Evolutionary conservation across 2,888 invertebrate genomes (phyloP).

Genomic region (Apomyelois bistriatella): DNA sequence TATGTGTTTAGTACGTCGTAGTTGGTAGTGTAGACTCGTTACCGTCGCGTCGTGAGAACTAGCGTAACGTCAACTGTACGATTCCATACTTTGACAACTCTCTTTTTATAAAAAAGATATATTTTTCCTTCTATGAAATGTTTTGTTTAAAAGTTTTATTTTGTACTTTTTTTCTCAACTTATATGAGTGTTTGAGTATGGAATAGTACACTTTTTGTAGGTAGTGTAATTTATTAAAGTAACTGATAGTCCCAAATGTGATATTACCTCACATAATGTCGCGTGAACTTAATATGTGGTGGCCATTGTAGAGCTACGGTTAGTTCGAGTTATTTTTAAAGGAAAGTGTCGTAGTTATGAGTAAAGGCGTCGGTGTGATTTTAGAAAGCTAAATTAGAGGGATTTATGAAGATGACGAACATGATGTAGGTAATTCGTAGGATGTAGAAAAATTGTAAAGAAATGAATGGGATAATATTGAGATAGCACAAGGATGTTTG

Average conservation of each 20-base stretch:
- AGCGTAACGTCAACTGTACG: constrained; percentile 21
- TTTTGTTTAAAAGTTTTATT: not conserved
- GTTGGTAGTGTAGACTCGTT: constrained; percentile 31
- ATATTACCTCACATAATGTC: constrained; percentile 55
- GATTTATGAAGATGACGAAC: constrained; percentile 12
- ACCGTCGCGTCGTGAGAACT: not conserved
- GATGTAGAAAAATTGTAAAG: constrained; percentile 26
- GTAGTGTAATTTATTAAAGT: constrained; percentile 56
- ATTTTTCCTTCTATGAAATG: constrained; percentile 3
- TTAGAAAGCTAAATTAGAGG: constrained; percentile 6
- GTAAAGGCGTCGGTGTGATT: constrained; percentile 6
- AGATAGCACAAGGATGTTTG: constrained; percentile 37
- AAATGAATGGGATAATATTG: constrained; percentile 25
- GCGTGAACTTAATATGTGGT: constrained; percentile 27
- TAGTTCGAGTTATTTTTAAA: constrained; percentile 14
- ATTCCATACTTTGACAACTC: constrained; percentile 16
- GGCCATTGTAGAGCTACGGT: constrained; percentile 18
- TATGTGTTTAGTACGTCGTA: constrained; percentile 26
- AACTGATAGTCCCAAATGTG: constrained; percentile 51
- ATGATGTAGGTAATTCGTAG: constrained; percentile 16
- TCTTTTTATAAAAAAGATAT: not conserved
- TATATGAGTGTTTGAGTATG: constrained; percentile 14
- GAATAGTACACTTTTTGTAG: constrained; percentile 44
- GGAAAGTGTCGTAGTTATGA: not conserved
- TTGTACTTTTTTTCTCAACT: not conserved